Percentiles rank a stretch among this genome's conserved stretches.
These are phyloP conservation scores for Molanna angustata DNA, from an alignment of 2,888 invertebrate species.

Conservation along the genomic window DNA sequence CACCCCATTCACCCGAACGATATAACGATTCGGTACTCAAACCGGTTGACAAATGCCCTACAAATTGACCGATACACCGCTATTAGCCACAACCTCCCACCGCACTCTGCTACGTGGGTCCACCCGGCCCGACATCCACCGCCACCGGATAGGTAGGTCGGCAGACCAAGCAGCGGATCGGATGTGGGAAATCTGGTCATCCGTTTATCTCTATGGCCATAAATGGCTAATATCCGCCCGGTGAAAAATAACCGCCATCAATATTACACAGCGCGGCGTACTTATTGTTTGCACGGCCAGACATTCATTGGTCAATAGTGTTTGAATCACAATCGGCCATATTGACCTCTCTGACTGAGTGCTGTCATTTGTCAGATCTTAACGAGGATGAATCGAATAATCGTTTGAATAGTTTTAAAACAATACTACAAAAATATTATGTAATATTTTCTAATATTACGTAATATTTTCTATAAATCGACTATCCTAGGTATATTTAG, in stretches of 20 bases:
- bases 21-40: not conserved
- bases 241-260: conserved; percentile 31
- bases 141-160: no score
- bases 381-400: conserved; percentile 1
- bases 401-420: not conserved
- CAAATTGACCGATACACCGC: conserved; percentile 23
- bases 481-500: no score
- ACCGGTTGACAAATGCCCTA: conserved; percentile 16
- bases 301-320: conserved; percentile 18
- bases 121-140: no score
- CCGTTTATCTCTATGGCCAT: conserved; percentile 21
- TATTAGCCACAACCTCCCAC: conserved; percentile 12
- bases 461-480: no score
- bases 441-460: no score
- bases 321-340: conserved; percentile 9
- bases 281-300: conserved; percentile 12
- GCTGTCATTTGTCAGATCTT: conserved; percentile 24
- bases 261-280: conserved; percentile 12
- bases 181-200: conserved; percentile 8
- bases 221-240: not conserved
- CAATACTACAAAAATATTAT: no score
- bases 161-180: no score
- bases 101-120: no score
- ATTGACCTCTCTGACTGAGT: conserved; percentile 29
- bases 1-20: not conserved